Percentiles rank a stretch among this genome's conserved stretches.
Evolutionary conservation across 2,888 invertebrate species (phyloP).

Genomic region (Cosmia pyralina): DNA sequence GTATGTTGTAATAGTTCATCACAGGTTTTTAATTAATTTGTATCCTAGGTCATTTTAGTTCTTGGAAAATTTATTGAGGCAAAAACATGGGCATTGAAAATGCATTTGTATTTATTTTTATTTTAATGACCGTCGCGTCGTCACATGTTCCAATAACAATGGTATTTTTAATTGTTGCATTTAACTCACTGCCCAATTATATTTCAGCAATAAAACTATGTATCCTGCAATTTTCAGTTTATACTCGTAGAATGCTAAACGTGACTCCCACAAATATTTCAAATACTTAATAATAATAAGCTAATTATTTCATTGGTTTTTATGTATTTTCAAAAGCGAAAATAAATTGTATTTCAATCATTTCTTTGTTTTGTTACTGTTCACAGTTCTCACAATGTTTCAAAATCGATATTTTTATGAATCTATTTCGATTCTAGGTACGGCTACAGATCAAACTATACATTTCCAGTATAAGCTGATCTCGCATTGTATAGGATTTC

Average conservation of each 20-base stretch:
- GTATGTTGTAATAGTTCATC: background rate
- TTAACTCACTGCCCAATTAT: background rate
- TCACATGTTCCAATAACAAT: slow-evolving; percentile 10
- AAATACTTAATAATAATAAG: no score
- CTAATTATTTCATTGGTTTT: background rate
- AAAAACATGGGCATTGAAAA: slow-evolving; percentile 8
- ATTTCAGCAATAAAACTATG: background rate
- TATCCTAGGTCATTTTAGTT: background rate
- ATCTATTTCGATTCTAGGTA: background rate
- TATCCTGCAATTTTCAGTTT: slow-evolving; percentile 4
- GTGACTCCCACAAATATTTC: background rate
- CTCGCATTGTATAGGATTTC: no score
- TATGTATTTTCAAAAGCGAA: background rate
- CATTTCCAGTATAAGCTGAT: no score
- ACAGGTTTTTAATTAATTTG: background rate
- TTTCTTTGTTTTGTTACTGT: background rate
- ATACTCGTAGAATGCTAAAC: no score
- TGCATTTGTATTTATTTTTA: slow-evolving; percentile 11
- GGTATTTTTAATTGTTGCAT: slow-evolving; percentile 10
- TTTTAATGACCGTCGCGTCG: slow-evolving; percentile 8
- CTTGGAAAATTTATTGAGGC: background rate
- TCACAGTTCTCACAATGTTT: background rate
- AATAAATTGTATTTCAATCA: background rate
- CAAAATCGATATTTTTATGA: background rate
- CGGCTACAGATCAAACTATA: no score